Evolutionary conservation across 2,797 vertebrate genomes (phyloP), one percentile per base, ranked within the genome.

Genomic region (Dallia pectoralis): DNA sequence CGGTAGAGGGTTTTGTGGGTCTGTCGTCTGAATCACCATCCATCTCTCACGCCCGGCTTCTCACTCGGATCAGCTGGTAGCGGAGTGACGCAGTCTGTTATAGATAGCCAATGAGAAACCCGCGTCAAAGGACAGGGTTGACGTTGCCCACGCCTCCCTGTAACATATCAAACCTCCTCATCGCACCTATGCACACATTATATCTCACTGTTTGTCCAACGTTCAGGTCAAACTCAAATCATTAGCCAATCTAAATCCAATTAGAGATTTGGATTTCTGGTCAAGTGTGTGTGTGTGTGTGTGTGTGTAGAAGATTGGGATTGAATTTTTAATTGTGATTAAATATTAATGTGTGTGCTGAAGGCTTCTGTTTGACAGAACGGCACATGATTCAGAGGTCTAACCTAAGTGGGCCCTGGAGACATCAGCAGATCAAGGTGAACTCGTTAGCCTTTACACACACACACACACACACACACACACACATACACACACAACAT

Each of bases 21-120:
- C 89, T 91, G 88, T 80, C 72, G 70, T 68, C 25, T 44, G 16
- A 49, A 19, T 19, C 48, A 15, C 48, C 16, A 16, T 49, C 48
- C 16, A 16, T 49, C 49, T 74, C 71, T 77, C 84, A 85, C 85
- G 87, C 75, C 94, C 94, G 93, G 94, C 92, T 93, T 92, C 92
- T 89, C 91, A 89, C 93, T 94, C 93, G 91, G 95, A 96, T 96
- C 95, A 96, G 95, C 96, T 96, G 96, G 95, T 93, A 86, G 92
- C 93, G 93, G 92, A 74, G 92, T 95, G 95, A 96, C 95, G 94
- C 93, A 86, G 78, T 84, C 82, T 80, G 74, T 71, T 49, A 33
- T 91, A 85, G 82, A 83, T 81, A 77, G 77, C 77, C 85, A 87
- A 77, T 87, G 84, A 79, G 79, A 77, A 78, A 73, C 70, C 72